Evolutionary conservation across 2,113 vertebrate genomes (phyloP), one percentile per base, ranked within the genome.

Genomic region (Atherinomorus stipes): DNA sequence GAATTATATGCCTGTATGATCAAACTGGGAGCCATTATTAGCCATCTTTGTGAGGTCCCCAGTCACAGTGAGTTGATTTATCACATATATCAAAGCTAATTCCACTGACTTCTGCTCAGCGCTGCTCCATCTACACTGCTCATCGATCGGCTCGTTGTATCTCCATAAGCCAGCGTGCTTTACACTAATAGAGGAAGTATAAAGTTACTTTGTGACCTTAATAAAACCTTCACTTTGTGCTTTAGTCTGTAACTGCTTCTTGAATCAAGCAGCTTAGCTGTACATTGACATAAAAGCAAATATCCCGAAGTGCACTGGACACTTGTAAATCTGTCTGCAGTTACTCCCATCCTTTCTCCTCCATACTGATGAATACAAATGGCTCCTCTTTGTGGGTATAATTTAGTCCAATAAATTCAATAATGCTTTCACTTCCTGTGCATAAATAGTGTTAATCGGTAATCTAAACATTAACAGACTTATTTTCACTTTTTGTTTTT

Each of bases 141-240:
- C 84, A 92, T 93, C 83, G 89, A 92, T 90, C 86, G 64, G 64
- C 73, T 83, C 78, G 80, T 85, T 87, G 90, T 76, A 89, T 90
- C 88, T 90, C 85, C 89, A 87, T 93, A 84, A 90, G 85, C 85
- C 83, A 2, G 68, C 42, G 52, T 64, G 71, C 84, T 70, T 40
- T 64, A 53, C 81, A 66, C 88, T 90, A 91, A 91, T 84, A 89
- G 77, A 82, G 80, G 65, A 83, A 86, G 81, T 80, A 75, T 92
- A 87, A 92, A 91, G 85, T 91, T 89, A 85, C 84, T 92, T 89
- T 92, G 92, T 86, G 89, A 89, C 88, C 84, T 86, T 80, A 86
- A 88, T 90, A 92, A 91, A 92, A 89, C 69, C 88, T 85, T 88
- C 86, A 89, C 76, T 72, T 69, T 76, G 37, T 53, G 23, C 68